Evolutionary conservation across 2,888 invertebrate species (phyloP).

Genomic region (Strigamia transsilvanica): DNA sequence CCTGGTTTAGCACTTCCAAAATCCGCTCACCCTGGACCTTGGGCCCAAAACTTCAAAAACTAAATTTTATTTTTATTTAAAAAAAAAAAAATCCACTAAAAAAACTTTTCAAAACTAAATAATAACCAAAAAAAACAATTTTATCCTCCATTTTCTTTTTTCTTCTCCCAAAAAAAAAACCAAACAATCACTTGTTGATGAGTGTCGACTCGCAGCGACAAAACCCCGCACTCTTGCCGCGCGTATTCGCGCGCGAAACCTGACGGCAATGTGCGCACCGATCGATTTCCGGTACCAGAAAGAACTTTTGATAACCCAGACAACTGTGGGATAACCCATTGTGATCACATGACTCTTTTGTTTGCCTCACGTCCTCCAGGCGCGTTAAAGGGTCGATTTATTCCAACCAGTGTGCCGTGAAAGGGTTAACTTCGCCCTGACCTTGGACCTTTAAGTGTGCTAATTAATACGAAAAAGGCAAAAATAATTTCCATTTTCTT

Average conservation of each 20-base stretch:
- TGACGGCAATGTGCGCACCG: not conserved
- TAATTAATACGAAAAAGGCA: not conserved
- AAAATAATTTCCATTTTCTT: constrained; percentile 21
- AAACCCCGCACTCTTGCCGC: too few species aligned
- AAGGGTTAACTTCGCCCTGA: constrained; percentile 13
- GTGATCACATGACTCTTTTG: not conserved
- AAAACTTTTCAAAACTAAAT: too few species aligned
- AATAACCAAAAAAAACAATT: too few species aligned
- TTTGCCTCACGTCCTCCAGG: not conserved
- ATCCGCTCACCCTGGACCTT: too few species aligned
- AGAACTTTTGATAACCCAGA: constrained; percentile 32
- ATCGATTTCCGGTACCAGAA: constrained; percentile 49
- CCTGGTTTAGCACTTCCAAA: too few species aligned
- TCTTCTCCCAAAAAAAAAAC: not conserved
- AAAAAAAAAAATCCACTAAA: too few species aligned
- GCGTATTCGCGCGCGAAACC: not conserved
- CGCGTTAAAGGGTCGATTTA: constrained; percentile 17
- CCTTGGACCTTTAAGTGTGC: constrained; percentile 27
- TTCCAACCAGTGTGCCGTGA: not conserved
- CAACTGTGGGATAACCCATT: constrained; percentile 22
- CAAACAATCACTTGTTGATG: not conserved
- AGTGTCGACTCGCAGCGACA: not conserved
- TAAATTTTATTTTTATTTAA: too few species aligned
- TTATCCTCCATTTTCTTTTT: not conserved
- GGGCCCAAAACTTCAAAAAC: too few species aligned